Evolutionary conservation across 2,888 invertebrate genomes (phyloP).

Genomic region (Neoascia interrupta): DNA sequence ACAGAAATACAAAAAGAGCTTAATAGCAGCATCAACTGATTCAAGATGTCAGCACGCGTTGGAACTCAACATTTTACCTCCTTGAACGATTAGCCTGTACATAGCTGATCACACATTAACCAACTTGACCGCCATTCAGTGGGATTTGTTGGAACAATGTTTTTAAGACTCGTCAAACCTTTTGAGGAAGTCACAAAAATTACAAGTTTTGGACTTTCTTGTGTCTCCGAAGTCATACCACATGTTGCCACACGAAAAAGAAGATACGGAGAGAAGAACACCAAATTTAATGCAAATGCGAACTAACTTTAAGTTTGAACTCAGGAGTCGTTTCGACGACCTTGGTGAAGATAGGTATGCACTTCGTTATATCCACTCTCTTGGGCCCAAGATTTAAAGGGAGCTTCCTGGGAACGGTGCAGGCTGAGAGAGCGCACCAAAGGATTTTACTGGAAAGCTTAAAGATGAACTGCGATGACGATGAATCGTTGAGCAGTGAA

Average conservation of each 20-base stretch:
- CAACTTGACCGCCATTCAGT: conserved; percentile 42
- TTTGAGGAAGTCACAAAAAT: conserved; percentile 72
- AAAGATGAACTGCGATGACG: conserved; percentile 50
- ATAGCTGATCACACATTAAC: conserved; percentile 31
- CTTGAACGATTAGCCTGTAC: conserved; percentile 22
- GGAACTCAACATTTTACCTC: conserved; percentile 37
- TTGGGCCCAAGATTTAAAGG: conserved; percentile 70
- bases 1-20: conserved; percentile 63
- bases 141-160: conserved; percentile 42
- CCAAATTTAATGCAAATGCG: conserved; percentile 46
- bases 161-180: conserved; percentile 63
- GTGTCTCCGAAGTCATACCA: conserved; percentile 71
- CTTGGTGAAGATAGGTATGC: conserved; percentile 9
- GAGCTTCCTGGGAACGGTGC: conserved; percentile 48
- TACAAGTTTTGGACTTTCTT: conserved; percentile 62
- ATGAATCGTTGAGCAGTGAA: background rate
- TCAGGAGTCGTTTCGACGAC: background rate
- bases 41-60: conserved; percentile 46
- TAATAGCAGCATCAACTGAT: conserved; percentile 67
- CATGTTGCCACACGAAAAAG: conserved; percentile 48
- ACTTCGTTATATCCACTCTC: conserved; percentile 27
- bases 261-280: conserved; percentile 6
- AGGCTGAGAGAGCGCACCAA: conserved; percentile 24
- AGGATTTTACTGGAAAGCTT: conserved; percentile 13
- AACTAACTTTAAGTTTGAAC: conserved; percentile 59